Base-by-base conservation (phyloP, 2,113 vertebrate genomes). In the Puntigrus tetrazona region DNA sequence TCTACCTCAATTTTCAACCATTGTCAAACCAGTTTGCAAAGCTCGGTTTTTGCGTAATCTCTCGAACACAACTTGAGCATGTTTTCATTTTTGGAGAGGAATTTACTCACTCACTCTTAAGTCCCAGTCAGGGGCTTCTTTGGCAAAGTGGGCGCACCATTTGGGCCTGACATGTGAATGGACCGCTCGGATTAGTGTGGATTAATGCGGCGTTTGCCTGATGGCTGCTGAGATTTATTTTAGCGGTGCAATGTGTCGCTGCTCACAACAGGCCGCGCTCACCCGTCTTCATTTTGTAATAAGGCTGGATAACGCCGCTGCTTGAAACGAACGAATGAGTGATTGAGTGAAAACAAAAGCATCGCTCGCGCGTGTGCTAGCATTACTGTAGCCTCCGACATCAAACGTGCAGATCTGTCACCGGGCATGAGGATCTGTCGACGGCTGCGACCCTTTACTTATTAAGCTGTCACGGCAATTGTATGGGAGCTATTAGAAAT, bases 201-300 rank as follows among this genome's bases (percentile, higher is more conserved):
- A 88, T 90, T 87, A 82, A 83, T 76, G 10, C 29, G 59, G 85
- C 79, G 38, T 84, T 81, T 78, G 78, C 50, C 75, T 88, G 61
- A 88, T 81, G 76, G 79, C 81, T 67, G 73, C 78, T 84, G 80
- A 81, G 83, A 75, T 82, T 86, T 73, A 63, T 81, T 5, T 76
- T 67, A 70, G 75, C 34, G 31, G 74, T 52, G 57, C 73, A 72
- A 52, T 85, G 70, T 87, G 77, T 84, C 86, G 72, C 73, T 75
- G 78, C 43, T 34, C 27, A 29, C 65, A 45, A 20, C 47, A 59
- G 65, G 18, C 61, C 31, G 8, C 55, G 43, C 20, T 5, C 61
- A 45, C 31, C 45, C 34, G 63, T 84, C 78, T 82, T 73, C 34
- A 65, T 14, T 52, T 50, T 78, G 16, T 65, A 65, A 85, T 79